Evolutionary conservation across 2,888 invertebrate genomes (phyloP).

Genomic region (Platycheirus albimanus): DNA sequence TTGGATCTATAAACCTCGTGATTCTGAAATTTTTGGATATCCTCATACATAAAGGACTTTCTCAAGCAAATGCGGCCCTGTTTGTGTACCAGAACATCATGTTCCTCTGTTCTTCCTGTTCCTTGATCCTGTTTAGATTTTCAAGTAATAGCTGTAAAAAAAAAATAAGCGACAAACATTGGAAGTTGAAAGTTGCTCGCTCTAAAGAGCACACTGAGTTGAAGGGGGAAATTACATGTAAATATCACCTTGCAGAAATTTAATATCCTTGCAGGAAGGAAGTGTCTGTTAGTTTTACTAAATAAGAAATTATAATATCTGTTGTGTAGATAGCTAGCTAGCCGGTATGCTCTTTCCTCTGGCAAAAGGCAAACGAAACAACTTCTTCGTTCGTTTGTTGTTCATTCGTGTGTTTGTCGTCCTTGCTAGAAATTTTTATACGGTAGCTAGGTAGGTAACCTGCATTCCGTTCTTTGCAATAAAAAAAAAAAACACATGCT

Average conservation of each 20-base stretch:
- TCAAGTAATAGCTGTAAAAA: conserved; percentile 19
- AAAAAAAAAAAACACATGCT: conserved; percentile 36
- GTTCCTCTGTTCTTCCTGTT: conserved; percentile 19
- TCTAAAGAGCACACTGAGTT: conserved; percentile 2
- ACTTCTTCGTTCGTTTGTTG: conserved; percentile 14
- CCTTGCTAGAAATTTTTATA: conserved; percentile 26
- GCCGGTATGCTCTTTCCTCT: neutral
- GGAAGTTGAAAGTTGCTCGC: conserved; percentile 13
- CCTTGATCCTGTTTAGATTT: conserved; percentile 46
- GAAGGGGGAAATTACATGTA: conserved; percentile 59
- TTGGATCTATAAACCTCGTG: no score
- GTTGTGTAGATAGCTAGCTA: conserved; percentile 38
- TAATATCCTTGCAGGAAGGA: conserved; percentile 69
- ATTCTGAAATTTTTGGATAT: no score
- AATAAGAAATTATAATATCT: conserved; percentile 72
- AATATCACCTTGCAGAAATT: conserved; percentile 71
- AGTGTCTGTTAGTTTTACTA: conserved; percentile 72
- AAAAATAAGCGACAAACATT: neutral
- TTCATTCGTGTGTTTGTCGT: conserved; percentile 10
- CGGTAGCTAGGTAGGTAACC: conserved; percentile 45
- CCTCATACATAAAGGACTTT: neutral
- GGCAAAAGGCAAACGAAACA: conserved; percentile 46
- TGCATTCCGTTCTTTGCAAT: conserved; percentile 30
- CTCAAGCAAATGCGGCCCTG: neutral
- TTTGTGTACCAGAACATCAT: neutral